Base-by-base conservation (phyloP, 2,113 vertebrate species). In the Axis porcinus region DNA sequence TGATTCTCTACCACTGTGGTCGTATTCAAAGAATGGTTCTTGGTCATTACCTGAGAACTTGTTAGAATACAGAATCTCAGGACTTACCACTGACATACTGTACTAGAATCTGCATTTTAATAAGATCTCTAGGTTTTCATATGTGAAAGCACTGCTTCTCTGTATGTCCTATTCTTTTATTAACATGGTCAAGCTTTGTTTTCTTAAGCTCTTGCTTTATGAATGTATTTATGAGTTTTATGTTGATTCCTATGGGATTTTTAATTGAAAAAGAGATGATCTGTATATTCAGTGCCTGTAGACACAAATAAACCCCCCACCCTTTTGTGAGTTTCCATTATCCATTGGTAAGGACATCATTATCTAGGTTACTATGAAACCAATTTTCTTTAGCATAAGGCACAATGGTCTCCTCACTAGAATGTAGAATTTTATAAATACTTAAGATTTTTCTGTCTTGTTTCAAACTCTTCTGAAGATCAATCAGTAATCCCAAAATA, bases 401-500 rank as follows among this genome's bases (percentile, higher is more conserved):
- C 14, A 3, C 58, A 76, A 0, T 40, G 17, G 7, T 93, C 17
- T 96, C 15, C 16, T 81, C 5, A 78, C 19, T 83, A 94, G 17
- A 55, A 85, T 88, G 25, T 11, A 60, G 5, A 54, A 40, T 87
- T 91, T 89, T 36, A 60, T 82, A 50, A 86, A 12, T 55, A 87
- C 58, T 90, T 17, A 90, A 92, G 64, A 43, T 67, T 57, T 83
- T 83, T 86, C 58, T 96, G 50, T 70, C 60, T 14, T 67, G 6
- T 36, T 70, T 92, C 19, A 78, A 62, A 93, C 7, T 97, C 36
- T 93, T 74, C 28, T 91, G 40, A 87, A 93, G 14, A 78, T 97
- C 28, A 91, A 8, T 70, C 88, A 79, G 45, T 95, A 95, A 97
- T 93, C 91, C 57, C 21, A 93, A 76, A 95, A 89, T 91, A 79